These are phyloP conservation scores for Rhagophthalmus giganteus DNA, from an alignment of 2,888 invertebrate species.

Conservation along the genomic window DNA sequence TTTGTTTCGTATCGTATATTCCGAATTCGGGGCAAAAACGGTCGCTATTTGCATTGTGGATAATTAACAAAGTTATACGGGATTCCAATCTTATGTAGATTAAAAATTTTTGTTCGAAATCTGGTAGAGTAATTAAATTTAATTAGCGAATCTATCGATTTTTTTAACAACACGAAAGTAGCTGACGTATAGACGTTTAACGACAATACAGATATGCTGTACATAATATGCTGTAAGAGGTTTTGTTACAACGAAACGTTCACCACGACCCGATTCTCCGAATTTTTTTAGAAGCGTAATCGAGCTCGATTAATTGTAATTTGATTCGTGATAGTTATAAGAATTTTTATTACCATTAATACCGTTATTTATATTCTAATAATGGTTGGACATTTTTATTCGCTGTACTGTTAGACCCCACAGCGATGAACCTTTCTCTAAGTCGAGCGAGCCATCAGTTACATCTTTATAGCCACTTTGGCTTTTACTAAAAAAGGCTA, in stretches of 20 bases:
- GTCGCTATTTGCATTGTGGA: slow-evolving; percentile 9
- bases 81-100: too few species aligned
- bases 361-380: slow-evolving; percentile 6
- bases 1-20: slow-evolving; percentile 3
- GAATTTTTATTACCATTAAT: slow-evolving; percentile 3
- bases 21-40: slow-evolving; percentile 3
- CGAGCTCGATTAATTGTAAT: background rate
- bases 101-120: too few species aligned
- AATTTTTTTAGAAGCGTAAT: background rate
- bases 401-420: slow-evolving; percentile 2
- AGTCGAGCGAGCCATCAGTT: slow-evolving; percentile 3
- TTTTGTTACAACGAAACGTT: too few species aligned
- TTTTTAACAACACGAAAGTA: background rate
- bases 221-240: too few species aligned
- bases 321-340: background rate
- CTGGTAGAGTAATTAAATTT: background rate
- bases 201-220: too few species aligned
- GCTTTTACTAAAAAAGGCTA: slow-evolving; percentile 7
- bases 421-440: slow-evolving; percentile 9
- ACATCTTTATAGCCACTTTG: slow-evolving; percentile 7
- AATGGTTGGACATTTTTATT: background rate
- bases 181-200: too few species aligned
- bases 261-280: too few species aligned
- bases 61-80: too few species aligned
- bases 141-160: too few species aligned